Evolutionary conservation across 2,888 invertebrate species (phyloP), one percentile per base, ranked within the genome.

Genomic region (Homarus gammarus): DNA sequence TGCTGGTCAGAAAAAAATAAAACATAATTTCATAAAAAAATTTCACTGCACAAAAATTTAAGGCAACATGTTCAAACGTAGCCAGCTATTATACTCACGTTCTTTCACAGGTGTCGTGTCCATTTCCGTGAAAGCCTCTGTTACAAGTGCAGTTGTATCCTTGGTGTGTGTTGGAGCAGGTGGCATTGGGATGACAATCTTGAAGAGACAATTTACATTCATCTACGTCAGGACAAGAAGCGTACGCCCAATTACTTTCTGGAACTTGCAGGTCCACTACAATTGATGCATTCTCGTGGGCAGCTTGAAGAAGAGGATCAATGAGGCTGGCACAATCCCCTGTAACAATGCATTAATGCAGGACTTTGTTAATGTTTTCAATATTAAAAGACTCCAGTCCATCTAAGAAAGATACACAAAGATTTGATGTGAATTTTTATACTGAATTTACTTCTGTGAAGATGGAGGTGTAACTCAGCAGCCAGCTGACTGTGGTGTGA

Each of bases 181-280:
- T 96, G 8, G 99, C 98, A 93, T 98, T 96, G 88, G 96, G 95
- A 94, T 98, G 98, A 93, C 99, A 99, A 93, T 98, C 97, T 93
- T 98, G 97, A 38, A 98, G 94, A 0, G 96, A 96, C 12, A 98
- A 95, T 0, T 96, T 96, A 93, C 99, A 99, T 94, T 99, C 99
- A 93, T 99, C 98, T 0, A 99, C 97, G 94, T 98, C 98, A 0
- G 98, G 98, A 93, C 98, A 98, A 93, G 96, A 96, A 8, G 97
- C 97, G 93, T 98, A 99, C 0, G 98, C 97, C 98, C 98, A 99
- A 44, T 96, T 96, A 0, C 89, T 92, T 31, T 81, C 81, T n/a
- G 79, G 72, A 51, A 51, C 61, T 12, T 70, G 78, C 0, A 70
- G 27, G 31, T 89, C 87, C 15, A 77, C 81, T 10, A 81, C 36